Evolutionary conservation across 2,797 vertebrate genomes (phyloP), one percentile per base, ranked within the genome.

Genomic region (Sebastes iracundus): DNA sequence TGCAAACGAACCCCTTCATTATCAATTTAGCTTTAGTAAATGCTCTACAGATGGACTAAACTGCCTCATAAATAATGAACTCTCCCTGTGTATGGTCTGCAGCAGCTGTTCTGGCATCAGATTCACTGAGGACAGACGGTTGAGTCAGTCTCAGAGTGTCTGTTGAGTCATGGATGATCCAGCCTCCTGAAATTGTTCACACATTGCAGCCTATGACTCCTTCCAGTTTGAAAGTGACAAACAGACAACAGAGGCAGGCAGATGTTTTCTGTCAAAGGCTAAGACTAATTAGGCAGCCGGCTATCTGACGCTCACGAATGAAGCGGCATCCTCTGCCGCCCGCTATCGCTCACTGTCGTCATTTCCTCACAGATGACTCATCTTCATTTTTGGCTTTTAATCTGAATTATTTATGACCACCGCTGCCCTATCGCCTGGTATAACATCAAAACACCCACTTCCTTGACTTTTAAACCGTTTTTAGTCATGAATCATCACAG

Each of bases 381-480:
- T 82, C 55, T 81, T 78, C 33, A 77, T 82, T 67, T 79, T 20
- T 55, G 30, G 49, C 72, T 52, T 89, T 69, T 88, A 72, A 87
- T 85, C 75, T 10, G 32, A 76, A 70, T 72, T 72, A 75, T 80
- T 79, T 90, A 77, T 82, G 84, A 87, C 84, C 72, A 33, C 0
- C 2, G 23, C 56, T 58, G 52, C 28, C 42, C 62, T 73, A 11
- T 82, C 72, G 79, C 77, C 77, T 73, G 18, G 33, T 62, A 72
- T 69, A 70, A 70, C 80, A 86, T 79, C 83, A 70, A 65, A 85
- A 88, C 87, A 42, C 92, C 88, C 87, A 88, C 88, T 62, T 38
- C 69, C 23, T 35, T 53, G 83, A 83, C 86, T 87, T 89, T 77
- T 55, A 68, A 85, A 67, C 20, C 38, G 28, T 63, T 86, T 81